A percentile compares a stretch with the other conserved stretches of the same genome.
These are phyloP conservation scores for Drosophila antonietae DNA, from an alignment of 2,888 invertebrate genomes.

Conservation along the genomic window DNA sequence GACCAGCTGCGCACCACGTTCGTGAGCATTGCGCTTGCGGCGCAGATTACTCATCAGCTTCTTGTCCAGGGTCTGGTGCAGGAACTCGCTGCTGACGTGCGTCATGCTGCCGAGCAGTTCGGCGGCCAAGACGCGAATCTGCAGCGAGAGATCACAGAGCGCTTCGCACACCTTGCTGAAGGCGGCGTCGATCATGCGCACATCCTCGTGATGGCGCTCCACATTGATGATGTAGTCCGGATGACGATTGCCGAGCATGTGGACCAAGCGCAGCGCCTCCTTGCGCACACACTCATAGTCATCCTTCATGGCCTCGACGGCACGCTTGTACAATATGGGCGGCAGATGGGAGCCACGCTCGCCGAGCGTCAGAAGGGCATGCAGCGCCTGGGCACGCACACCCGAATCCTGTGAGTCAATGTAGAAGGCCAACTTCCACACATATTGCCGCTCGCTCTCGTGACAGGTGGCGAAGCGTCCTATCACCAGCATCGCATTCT, in stretches of 20 bases:
- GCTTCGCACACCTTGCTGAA: constrained; percentile 97
- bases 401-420: constrained; percentile 95
- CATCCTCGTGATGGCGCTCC: constrained; percentile 91
- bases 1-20: constrained; percentile 92
- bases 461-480: constrained; percentile 85
- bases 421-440: constrained; percentile 92
- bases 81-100: constrained; percentile 93
- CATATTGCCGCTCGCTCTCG: constrained; percentile 86
- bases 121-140: constrained; percentile 92
- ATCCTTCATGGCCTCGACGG: constrained; percentile 92
- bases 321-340: constrained; percentile 87
- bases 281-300: constrained; percentile 97
- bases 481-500: constrained; percentile 83
- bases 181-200: constrained; percentile 96
- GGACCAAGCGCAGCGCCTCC: constrained; percentile 93
- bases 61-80: constrained; percentile 98
- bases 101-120: constrained; percentile 94
- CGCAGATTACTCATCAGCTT: constrained; percentile 98
- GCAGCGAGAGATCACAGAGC: constrained; percentile 95
- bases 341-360: constrained; percentile 93
- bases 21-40: constrained; percentile 93
- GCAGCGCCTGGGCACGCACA: constrained; percentile 94
- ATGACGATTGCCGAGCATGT: constrained; percentile 93
- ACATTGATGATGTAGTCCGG: constrained; percentile 91
- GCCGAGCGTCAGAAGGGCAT: constrained; percentile 93